Evolutionary conservation across 2,888 invertebrate species (phyloP), one percentile per base, ranked within the genome.

Genomic region (Amphipoea lucens): DNA sequence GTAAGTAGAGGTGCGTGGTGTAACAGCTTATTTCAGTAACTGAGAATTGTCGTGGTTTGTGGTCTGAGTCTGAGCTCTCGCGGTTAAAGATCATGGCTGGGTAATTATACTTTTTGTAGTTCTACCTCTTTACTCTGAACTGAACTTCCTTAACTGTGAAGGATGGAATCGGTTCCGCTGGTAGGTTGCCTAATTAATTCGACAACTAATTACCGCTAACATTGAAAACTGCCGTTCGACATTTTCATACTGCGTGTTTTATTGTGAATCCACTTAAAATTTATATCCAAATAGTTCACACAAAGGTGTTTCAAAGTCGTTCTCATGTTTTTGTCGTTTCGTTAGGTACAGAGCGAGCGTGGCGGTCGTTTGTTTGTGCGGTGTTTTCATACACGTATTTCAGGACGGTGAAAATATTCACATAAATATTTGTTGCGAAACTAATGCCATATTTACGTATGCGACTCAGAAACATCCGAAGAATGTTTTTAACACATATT

Each of bases 91-190:
- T 86, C 88, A 89, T 74, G 87, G 88, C 77, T 76, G 68, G 57
- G 60, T 81, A 83, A 83, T 85, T 72, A 71, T 67, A 76, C 29
- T 81, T 85, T 85, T 91, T 92, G 89, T 85, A 88, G 74, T 82
- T 92, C 40, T 90, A 92, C 87, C 87, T 86, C 90, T 91, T 91
- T 92, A 85, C 87, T 89, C 85, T 82, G 83, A 89, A 88, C 86
- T 82, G 83, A 89, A 88, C 91, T 94, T 95, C 95, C 95, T 94
- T 87, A 87, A 90, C 89, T 89, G 84, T 88, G 90, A 93, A 94
- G 93, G 93, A 92, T 91, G 65, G 67, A 60, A 88, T 91, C 81
- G 81, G 92, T 94, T 94, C 94, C 93, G 93, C 90, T 86, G 71
- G 90, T 88, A 79, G 85, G 83, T 86, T 89, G 78, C 84, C 88